Percentiles rank a stretch among this genome's conserved stretches.
These are phyloP conservation scores for Formica aserva DNA, from an alignment of 2,888 invertebrate species.

Conservation along the genomic window DNA sequence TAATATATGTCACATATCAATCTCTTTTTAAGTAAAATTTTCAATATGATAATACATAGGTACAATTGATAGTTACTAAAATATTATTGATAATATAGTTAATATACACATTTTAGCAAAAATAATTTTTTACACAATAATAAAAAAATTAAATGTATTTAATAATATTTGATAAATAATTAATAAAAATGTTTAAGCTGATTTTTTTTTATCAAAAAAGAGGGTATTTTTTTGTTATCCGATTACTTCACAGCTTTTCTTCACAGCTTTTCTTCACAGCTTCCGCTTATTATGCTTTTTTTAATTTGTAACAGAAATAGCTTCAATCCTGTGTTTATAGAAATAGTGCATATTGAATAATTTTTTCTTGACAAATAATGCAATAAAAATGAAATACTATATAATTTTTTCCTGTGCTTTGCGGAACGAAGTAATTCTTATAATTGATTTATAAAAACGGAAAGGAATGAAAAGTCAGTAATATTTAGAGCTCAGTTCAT, in stretches of 20 bases:
- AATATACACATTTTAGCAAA: neutral
- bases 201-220: slow-evolving; percentile 25
- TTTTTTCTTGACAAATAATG: slow-evolving; percentile 31
- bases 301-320: slow-evolving; percentile 13
- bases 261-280: slow-evolving; percentile 27
- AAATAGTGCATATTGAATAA: slow-evolving; percentile 24
- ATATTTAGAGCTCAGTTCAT: slow-evolving; percentile 1
- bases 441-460: slow-evolving; percentile 14
- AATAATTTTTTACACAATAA: neutral
- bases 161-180: neutral
- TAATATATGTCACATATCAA: neutral
- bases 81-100: slow-evolving; percentile 3
- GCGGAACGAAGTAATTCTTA: slow-evolving; percentile 3
- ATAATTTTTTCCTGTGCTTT: slow-evolving; percentile 17
- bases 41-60: neutral
- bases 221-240: slow-evolving; percentile 37
- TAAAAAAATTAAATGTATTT: slow-evolving; percentile 5
- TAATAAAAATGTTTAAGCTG: slow-evolving; percentile 54
- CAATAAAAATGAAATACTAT: slow-evolving; percentile 50
- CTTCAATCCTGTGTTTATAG: neutral
- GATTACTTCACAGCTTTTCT: slow-evolving; percentile 45
- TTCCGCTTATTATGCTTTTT: slow-evolving; percentile 57
- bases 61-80: slow-evolving; percentile 3
- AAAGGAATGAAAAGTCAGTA: neutral
- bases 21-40: neutral